These are phyloP conservation scores for Torymus auratus DNA, from an alignment of 2,888 invertebrate species.

Conservation along the genomic window DNA sequence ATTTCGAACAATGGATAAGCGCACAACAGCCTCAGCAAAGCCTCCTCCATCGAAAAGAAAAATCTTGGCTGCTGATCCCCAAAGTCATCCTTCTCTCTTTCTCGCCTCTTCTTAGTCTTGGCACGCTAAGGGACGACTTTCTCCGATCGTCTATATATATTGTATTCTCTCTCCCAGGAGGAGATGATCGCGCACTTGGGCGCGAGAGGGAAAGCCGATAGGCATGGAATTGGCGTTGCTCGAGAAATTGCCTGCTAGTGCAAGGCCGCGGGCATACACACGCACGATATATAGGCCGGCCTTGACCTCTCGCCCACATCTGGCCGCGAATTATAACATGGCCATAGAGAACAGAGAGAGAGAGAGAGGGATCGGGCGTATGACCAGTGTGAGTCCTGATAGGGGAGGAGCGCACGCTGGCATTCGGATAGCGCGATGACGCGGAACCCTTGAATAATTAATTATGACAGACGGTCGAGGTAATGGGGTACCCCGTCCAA, in stretches of 20 bases:
- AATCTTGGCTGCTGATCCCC: slow-evolving; percentile 17
- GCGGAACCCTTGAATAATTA: slow-evolving; percentile 1
- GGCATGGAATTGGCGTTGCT: slow-evolving; percentile 28
- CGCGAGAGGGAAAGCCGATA: too few species aligned
- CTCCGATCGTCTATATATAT: too few species aligned
- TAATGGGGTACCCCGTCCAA: too few species aligned
- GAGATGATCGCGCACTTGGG: too few species aligned
- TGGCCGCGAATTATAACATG: slow-evolving; percentile 17
- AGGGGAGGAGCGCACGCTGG: neutral
- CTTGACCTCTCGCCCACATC: slow-evolving; percentile 34
- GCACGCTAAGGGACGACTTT: neutral
- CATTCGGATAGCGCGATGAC: neutral
- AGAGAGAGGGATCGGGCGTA: neutral
- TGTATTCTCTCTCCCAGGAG: too few species aligned
- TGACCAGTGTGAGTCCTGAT: neutral
- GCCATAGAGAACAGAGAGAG: too few species aligned
- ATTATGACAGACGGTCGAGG: neutral
- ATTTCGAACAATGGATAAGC: neutral
- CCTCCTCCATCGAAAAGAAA: neutral
- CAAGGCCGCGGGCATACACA: slow-evolving; percentile 16
- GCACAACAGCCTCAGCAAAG: neutral
- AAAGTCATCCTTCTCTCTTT: slow-evolving; percentile 18
- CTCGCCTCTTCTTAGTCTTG: neutral
- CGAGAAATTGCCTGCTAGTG: slow-evolving; percentile 26
- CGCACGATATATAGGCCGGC: neutral